Evolutionary conservation across 1,140 invertebrate species (phyloP).

Genomic region (Ruditapes philippinarum): DNA sequence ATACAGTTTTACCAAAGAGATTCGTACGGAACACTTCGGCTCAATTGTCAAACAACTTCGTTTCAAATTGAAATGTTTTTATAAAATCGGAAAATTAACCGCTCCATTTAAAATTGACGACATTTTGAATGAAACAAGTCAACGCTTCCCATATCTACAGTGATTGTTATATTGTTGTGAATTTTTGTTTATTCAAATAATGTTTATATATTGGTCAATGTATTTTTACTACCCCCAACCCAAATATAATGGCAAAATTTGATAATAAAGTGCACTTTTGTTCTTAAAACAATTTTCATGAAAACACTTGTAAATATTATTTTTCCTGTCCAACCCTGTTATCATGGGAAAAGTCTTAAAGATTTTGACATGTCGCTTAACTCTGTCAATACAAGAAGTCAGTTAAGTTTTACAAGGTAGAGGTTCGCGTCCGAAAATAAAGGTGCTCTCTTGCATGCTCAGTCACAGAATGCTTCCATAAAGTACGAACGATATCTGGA

Average conservation of each 20-base stretch:
- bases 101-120: slow-evolving; percentile 50
- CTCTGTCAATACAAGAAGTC: too few relatives aligned
- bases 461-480: too few relatives aligned
- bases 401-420: too few relatives aligned
- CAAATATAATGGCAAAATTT: slow-evolving; percentile 1
- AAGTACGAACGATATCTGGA: too few relatives aligned
- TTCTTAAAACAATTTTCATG: slow-evolving; percentile 49
- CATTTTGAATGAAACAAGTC: slow-evolving; percentile 36
- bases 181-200: slow-evolving; percentile 18
- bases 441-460: too few relatives aligned
- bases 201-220: slow-evolving; percentile 37
- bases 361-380: not conserved
- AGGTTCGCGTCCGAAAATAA: too few relatives aligned
- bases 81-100: slow-evolving; percentile 57
- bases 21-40: slow-evolving; percentile 16
- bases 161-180: slow-evolving; percentile 45
- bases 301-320: slow-evolving; percentile 41
- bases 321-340: slow-evolving; percentile 8
- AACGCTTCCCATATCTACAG: slow-evolving; percentile 17
- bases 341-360: slow-evolving; percentile 20
- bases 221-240: slow-evolving; percentile 58
- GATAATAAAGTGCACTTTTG: slow-evolving; percentile 43
- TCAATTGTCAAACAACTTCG: slow-evolving; percentile 12
- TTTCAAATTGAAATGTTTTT: slow-evolving; percentile 54
- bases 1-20: slow-evolving; percentile 49